Conservation (phyloP, 1,140 invertebrate genomes). For the Hirudo medicinalis region DNA sequence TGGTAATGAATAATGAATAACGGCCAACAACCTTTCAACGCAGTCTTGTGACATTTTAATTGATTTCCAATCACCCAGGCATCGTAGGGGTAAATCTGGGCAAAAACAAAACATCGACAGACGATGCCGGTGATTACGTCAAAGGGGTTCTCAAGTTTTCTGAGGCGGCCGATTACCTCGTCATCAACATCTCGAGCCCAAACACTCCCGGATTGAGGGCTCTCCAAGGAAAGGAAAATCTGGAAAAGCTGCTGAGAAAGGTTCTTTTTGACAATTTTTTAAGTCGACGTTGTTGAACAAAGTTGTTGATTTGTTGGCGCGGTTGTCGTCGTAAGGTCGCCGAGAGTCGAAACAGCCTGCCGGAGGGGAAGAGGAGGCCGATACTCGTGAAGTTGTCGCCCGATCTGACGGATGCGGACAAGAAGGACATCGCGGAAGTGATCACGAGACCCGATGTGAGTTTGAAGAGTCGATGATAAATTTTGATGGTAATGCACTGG, state of each 20-base stretch:
- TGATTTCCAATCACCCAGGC: slow-evolving; percentile 24
- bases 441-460: slow-evolving; percentile 35
- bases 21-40: not conserved
- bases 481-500: too few relatives aligned
- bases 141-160: slow-evolving; percentile 42
- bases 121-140: slow-evolving; percentile 60
- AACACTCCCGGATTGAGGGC: slow-evolving; percentile 82
- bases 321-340: slow-evolving; percentile 42
- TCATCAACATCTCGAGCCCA: slow-evolving; percentile 52
- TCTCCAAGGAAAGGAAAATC: slow-evolving; percentile 63
- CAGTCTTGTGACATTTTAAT: not conserved
- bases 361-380: slow-evolving; percentile 44
- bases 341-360: slow-evolving; percentile 49
- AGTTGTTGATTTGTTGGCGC: not conserved
- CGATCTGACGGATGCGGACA: slow-evolving; percentile 66
- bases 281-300: not conserved
- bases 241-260: slow-evolving; percentile 56
- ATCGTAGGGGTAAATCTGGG: slow-evolving; percentile 79
- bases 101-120: slow-evolving; percentile 72
- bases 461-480: not conserved
- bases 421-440: slow-evolving; percentile 63
- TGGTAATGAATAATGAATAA: not conserved
- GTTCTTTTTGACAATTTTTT: slow-evolving; percentile 35
- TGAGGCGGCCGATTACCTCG: slow-evolving; percentile 44
- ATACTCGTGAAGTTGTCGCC: slow-evolving; percentile 83